Conservation (phyloP, 2,113 vertebrate genomes). For the Nyctereutes procyonoides region DNA sequence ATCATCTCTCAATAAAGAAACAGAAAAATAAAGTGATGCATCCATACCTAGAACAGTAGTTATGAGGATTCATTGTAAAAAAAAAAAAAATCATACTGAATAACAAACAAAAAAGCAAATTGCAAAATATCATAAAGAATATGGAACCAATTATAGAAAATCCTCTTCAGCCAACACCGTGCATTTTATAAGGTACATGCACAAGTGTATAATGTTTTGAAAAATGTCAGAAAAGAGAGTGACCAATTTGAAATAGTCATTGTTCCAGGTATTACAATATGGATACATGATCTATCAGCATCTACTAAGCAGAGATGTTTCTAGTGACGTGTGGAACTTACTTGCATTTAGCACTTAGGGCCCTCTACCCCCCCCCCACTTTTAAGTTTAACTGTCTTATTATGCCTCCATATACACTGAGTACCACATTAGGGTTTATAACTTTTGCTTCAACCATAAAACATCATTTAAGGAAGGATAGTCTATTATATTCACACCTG, state of each 20-base stretch:
- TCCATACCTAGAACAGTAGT: background rate
- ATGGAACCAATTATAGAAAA: background rate
- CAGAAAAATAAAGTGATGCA: background rate
- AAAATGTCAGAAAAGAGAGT: conserved; percentile 18
- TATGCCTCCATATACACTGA: background rate
- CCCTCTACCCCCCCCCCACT: background rate
- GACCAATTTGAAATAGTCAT: background rate
- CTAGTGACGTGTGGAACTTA: background rate
- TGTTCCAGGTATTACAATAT: background rate
- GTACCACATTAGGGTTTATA: background rate
- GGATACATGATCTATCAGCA: background rate
- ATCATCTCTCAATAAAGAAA: background rate
- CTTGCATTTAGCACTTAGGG: background rate
- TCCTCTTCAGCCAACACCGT: background rate
- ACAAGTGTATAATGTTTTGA: background rate
- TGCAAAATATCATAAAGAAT: background rate
- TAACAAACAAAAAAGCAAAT: background rate
- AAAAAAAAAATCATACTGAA: background rate
- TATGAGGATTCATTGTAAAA: background rate
- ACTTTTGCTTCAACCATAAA: conserved; percentile 24
- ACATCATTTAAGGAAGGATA: background rate
- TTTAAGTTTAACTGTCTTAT: background rate
- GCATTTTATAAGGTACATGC: background rate
- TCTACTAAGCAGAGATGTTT: background rate
- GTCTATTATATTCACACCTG: background rate